Evolutionary conservation across 2,797 vertebrate genomes (phyloP).

Genomic region (Chiroxiphia lanceolata): DNA sequence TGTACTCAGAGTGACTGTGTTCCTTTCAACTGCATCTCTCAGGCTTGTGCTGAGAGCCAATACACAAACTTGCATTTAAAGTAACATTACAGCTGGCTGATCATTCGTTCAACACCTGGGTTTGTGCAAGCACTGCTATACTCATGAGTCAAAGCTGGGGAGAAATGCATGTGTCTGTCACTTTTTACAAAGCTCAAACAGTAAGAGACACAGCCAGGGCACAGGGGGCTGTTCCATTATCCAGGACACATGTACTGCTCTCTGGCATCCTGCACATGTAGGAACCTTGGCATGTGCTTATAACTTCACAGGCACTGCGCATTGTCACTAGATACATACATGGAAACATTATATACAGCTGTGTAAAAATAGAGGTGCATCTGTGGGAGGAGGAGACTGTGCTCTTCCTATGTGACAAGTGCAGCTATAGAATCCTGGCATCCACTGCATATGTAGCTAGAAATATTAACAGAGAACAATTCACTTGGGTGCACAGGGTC

Average conservation of each 20-base stretch:
- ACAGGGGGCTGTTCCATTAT: neutral
- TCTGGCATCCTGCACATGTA: neutral
- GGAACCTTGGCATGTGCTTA: neutral
- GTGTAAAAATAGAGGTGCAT: neutral
- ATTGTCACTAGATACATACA: neutral
- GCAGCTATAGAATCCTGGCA: neutral
- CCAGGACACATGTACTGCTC: no score
- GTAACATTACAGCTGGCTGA: slow-evolving; percentile 11
- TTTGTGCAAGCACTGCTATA: neutral
- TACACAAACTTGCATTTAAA: slow-evolving; percentile 56
- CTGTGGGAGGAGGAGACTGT: accelerated
- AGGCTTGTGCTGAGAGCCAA: slow-evolving; percentile 32
- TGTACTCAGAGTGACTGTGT: slow-evolving; percentile 44
- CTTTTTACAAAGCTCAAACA: slow-evolving; percentile 1
- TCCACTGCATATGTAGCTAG: neutral
- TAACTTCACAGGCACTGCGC: neutral
- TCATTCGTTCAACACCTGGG: neutral
- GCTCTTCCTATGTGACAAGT: neutral
- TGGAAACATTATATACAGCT: neutral
- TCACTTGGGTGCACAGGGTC: neutral
- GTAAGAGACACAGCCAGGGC: neutral
- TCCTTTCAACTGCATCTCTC: slow-evolving; percentile 58
- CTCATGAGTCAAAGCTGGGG: neutral
- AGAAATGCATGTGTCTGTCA: neutral
- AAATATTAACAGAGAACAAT: neutral